Percentiles rank a stretch among this genome's conserved stretches.
These are phyloP conservation scores for Pterocles burchelli DNA, from an alignment of 2,113 vertebrate genomes.

Conservation along the genomic window DNA sequence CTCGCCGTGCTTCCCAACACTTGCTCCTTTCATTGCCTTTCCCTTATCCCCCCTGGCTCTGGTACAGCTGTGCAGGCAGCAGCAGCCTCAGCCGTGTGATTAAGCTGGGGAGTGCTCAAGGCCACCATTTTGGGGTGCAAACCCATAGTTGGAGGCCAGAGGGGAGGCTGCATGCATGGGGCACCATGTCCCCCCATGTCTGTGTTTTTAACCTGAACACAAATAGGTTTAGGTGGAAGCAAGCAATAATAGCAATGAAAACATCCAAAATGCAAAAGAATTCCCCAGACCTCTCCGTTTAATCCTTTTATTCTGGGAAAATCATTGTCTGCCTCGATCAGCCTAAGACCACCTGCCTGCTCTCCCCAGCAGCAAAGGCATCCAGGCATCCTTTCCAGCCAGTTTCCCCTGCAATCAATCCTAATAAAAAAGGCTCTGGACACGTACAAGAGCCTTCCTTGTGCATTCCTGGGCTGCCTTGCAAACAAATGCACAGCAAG, in stretches of 20 bases:
- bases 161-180: not conserved
- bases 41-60: not conserved
- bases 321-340: not conserved
- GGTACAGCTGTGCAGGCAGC: not conserved
- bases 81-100: not conserved
- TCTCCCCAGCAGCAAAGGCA: not conserved
- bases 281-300: not conserved
- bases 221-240: rapidly evolving
- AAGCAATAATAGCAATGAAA: not conserved
- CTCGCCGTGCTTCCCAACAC: not conserved
- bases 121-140: not conserved
- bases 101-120: not conserved
- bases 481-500: not conserved
- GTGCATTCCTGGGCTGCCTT: not conserved
- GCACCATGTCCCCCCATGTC: rapidly evolving
- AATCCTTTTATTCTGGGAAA: not conserved
- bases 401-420: not conserved
- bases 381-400: not conserved
- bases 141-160: not conserved
- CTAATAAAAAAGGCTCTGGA: not conserved
- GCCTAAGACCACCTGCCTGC: not conserved
- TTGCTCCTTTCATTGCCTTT: not conserved
- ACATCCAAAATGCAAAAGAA: not conserved
- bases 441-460: not conserved
- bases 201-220: not conserved